These are phyloP conservation scores for Micrasema longulum DNA, from an alignment of 1,140 invertebrate genomes.

Conservation along the genomic window DNA sequence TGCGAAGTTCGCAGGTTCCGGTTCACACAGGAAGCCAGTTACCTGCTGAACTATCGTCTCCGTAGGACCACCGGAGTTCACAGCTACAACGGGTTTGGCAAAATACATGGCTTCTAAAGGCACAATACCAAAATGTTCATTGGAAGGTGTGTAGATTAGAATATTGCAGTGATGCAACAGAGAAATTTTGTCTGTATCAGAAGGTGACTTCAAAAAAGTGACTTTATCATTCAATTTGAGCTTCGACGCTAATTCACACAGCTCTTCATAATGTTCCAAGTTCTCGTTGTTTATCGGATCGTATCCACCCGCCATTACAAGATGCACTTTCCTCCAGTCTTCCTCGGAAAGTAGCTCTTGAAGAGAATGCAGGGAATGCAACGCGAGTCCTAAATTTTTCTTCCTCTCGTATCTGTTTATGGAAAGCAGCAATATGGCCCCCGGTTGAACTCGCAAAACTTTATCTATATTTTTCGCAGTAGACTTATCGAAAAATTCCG, in stretches of 20 bases:
- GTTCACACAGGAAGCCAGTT: conserved; percentile 90
- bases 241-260: conserved; percentile 74
- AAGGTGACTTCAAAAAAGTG: conserved; percentile 88
- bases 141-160: conserved; percentile 94
- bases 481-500: conserved; percentile 77
- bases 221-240: conserved; percentile 81
- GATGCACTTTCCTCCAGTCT: conserved; percentile 76
- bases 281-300: conserved; percentile 92
- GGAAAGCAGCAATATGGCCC: conserved; percentile 85
- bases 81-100: conserved; percentile 92
- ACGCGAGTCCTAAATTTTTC: conserved; percentile 90
- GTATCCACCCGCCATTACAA: conserved; percentile 98
- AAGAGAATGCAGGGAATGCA: conserved; percentile 82
- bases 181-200: conserved; percentile 85
- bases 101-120: conserved; percentile 98
- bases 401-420: conserved; percentile 98
- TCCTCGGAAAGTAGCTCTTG: conserved; percentile 66
- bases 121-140: conserved; percentile 99
- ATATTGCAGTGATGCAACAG: conserved; percentile 81
- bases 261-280: conserved; percentile 86
- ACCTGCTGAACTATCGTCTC: conserved; percentile 91
- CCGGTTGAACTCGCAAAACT: conserved; percentile 60
- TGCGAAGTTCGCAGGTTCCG: conserved; percentile 78
- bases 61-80: conserved; percentile 93
- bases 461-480: conserved; percentile 67